These are phyloP conservation scores for Salpingus planirostris DNA, from an alignment of 2,888 invertebrate genomes.

Conservation along the genomic window DNA sequence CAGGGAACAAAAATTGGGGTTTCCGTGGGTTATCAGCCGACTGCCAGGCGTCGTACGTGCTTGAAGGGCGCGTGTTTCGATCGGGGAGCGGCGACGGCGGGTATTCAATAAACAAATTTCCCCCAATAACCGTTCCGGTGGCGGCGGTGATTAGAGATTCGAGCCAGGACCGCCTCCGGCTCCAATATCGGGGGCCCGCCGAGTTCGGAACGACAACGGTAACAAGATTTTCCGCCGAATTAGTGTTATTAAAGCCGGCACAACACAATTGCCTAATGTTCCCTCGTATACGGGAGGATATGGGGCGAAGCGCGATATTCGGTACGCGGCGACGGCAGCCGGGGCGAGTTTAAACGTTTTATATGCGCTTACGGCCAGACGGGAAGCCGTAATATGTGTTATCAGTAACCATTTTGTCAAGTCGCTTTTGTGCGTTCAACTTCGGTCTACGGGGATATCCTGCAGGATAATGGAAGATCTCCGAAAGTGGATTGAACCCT, in stretches of 20 bases:
- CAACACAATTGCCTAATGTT: constrained; percentile 6
- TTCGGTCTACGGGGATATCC: constrained; percentile 27
- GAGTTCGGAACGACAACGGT: no score
- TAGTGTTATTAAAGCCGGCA: constrained; percentile 8
- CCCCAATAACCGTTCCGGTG: no score
- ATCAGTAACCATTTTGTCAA: constrained; percentile 33
- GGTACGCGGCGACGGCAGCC: constrained; percentile 3
- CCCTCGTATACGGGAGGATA: constrained; percentile 1
- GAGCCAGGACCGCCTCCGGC: no score
- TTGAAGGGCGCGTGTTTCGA: constrained; percentile 10
- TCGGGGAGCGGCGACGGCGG: no score
- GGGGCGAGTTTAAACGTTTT: constrained; percentile 23
- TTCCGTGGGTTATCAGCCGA: constrained; percentile 9
- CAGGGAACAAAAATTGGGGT: constrained; percentile 10
- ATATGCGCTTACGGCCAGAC: constrained; percentile 18
- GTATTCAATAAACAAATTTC: no score
- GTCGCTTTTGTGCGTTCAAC: constrained; percentile 26
- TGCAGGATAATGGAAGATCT: constrained; percentile 28
- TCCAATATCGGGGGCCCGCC: no score
- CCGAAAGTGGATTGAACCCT: constrained; percentile 27
- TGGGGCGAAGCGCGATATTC: constrained; percentile 5
- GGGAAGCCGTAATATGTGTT: constrained; percentile 27
- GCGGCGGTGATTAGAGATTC: no score
- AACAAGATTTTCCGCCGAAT: constrained; percentile 5
- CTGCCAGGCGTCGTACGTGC: constrained; percentile 14